phyloP scores from a whole-genome alignment of 2,888 invertebrate genomes.

The Mythimna impura region DNA sequence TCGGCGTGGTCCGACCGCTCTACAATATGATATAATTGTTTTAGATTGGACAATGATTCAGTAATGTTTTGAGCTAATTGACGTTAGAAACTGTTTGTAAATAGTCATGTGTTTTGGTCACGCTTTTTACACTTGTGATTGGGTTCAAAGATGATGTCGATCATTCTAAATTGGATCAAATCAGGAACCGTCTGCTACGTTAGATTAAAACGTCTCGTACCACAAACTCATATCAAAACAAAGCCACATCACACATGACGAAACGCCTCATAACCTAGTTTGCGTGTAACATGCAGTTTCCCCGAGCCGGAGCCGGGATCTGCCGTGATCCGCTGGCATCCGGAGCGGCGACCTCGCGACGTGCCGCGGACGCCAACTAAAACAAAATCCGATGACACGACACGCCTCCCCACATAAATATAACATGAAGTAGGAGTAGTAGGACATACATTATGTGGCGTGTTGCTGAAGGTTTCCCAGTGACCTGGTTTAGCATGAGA shows the following conservation, averaged over 20 bases:
- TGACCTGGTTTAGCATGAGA: conserved; percentile 28
- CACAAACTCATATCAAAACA: conserved; percentile 17
- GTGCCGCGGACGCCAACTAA: conserved; percentile 70
- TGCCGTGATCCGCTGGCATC: conserved; percentile 63
- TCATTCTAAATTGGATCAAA: conserved; percentile 9
- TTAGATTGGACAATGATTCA: conserved; percentile 60
- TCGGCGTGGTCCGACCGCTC: conserved; percentile 21
- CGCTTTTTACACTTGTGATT: conserved; percentile 11
- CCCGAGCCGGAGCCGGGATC: conserved; percentile 59
- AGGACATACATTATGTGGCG: conserved; percentile 42
- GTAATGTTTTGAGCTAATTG: conserved; percentile 43
- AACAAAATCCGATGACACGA: conserved; percentile 70
- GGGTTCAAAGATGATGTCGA: background rate
- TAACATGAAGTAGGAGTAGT: conserved; percentile 33
- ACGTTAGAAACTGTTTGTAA: conserved; percentile 27
- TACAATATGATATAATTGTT: conserved; percentile 56
- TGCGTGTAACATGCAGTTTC: conserved; percentile 47
- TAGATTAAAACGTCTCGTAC: background rate
- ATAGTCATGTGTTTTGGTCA: conserved; percentile 35
- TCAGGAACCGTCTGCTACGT: background rate
- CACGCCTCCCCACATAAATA: conserved; percentile 64
- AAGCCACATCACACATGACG: conserved; percentile 27
- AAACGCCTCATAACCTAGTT: conserved; percentile 56
- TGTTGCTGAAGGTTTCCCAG: conserved; percentile 29
- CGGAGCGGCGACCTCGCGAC: conserved; percentile 67